Evolutionary conservation across 2,888 invertebrate genomes (phyloP).

Genomic region (Drosophila kambysellisi): DNA sequence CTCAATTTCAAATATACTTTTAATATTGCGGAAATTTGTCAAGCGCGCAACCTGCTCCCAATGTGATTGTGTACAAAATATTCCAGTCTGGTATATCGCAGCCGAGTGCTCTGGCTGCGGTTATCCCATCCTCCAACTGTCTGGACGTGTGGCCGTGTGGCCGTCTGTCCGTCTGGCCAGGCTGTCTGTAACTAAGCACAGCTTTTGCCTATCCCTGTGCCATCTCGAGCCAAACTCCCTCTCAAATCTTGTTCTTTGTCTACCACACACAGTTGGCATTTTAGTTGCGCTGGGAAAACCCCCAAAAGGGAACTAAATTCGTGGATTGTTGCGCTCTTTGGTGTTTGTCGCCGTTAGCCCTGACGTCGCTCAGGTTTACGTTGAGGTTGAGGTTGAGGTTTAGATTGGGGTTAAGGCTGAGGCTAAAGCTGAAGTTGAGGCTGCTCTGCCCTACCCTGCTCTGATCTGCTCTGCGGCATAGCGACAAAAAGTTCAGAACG

Average conservation of each 20-base stretch:
- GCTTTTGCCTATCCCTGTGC: slow-evolving; percentile 61
- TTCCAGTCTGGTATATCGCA: slow-evolving; percentile 48
- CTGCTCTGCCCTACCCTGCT: slow-evolving; percentile 1
- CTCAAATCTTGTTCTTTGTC: slow-evolving; percentile 41
- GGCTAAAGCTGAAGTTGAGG: slow-evolving; percentile 30
- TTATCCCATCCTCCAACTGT: slow-evolving; percentile 33
- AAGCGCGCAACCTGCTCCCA: slow-evolving; percentile 46
- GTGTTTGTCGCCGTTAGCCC: slow-evolving; percentile 65
- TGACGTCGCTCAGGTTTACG: slow-evolving; percentile 42
- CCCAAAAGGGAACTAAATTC: slow-evolving; percentile 77
- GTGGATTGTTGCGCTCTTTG: slow-evolving; percentile 78
- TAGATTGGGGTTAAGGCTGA: slow-evolving; percentile 34
- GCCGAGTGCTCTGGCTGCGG: slow-evolving; percentile 54
- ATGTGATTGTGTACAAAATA: slow-evolving; percentile 50
- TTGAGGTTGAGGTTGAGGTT: slow-evolving; percentile 21
- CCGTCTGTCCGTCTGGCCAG: slow-evolving; percentile 17
- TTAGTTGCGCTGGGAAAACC: slow-evolving; percentile 59
- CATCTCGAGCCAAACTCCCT: slow-evolving; percentile 20
- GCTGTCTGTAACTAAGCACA: slow-evolving; percentile 55
- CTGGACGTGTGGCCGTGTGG: slow-evolving; percentile 24
- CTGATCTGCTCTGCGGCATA: slow-evolving; percentile 15
- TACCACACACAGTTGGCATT: slow-evolving; percentile 64
- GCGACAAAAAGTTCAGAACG: slow-evolving; percentile 61
- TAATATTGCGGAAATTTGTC: slow-evolving; percentile 54
- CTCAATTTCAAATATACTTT: slow-evolving; percentile 18